Base-by-base conservation (phyloP, 2,888 invertebrate species). In the Notocelia uddmanniana region DNA sequence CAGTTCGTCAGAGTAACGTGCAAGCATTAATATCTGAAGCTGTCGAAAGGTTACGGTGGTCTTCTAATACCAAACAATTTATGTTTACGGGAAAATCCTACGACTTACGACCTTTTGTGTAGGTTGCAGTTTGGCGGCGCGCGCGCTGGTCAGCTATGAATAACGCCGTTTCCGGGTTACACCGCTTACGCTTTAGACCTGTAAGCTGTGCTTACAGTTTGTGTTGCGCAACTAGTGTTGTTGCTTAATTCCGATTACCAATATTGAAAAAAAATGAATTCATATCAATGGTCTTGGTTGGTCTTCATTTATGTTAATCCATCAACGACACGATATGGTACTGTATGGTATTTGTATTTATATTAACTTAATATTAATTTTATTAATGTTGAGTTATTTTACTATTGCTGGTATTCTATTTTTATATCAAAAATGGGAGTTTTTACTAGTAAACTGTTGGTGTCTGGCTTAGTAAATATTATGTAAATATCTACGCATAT, bases 151-250 rank as follows among this genome's bases (percentile, higher is more conserved):
- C 83, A 81, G 77, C 83, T 81, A 85, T 87, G 85, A 86, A 87
- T 87, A 85, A 87, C 76, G 62, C 75, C 74, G 76, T 86, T 89
- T 88, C 88, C 88, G 84, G 83, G 81, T 82, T 79, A 78, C 73
- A 74, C 70, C 59, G 71, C 75, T 75, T n/a, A n/a, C n/a, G n/a
- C n/a, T n/a, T n/a, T 77, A 77, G 76, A 80, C 80, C 80, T 79
- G 77, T 79, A 77, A 77, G 76, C 73, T 76, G 80, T 81, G 85
- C 81, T 83, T 80, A 80, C 81, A 82, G 77, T 81, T 81, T 84
- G 81, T 79, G 81, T 85, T 85, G 77, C 82, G 80, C 78, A 86
- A 86, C 74, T 69, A 50, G 55, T 37, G 52, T n/a, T 8, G 31
- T 48, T 23, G 34, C 23, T 69, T 58, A n/a, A 69, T 67, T 72